Base-by-base conservation (phyloP, 2,888 invertebrate genomes). In the Oxyteleia sp. region DNA sequence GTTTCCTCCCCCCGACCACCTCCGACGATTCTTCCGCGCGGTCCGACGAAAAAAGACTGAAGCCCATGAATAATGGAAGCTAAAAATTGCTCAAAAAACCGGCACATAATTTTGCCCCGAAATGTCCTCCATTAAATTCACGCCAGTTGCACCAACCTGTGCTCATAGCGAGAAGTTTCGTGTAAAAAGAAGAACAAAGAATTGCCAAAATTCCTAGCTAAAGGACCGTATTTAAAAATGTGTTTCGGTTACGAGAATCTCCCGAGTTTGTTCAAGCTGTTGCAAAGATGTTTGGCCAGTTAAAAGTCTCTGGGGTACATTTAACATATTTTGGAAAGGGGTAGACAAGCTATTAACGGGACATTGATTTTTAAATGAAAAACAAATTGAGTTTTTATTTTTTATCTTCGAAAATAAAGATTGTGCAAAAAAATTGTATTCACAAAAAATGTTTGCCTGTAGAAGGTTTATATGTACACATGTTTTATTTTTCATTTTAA, bases 201-300 rank as follows among this genome's bases (percentile, higher is more conserved):
- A 35, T 38, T n/a, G n/a, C 29, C 10, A 35, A 26, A 26, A 26
- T 26, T 26, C 26, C 5, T 26, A 5, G 26, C 26, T 26, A 5
- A 4, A 2, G 2, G 26, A 26, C 26, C 5, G 5, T 4, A 4
- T 26, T 26, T 2, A 5, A 5, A 26, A 26, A 5, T 5, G 26
- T 5, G 4, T 26, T 4, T 18, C 66, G 16, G 45, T 26, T 16
- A 61, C 32, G 45, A 63, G 63, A 63, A 26, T n/a, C 0, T 10
- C 32, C 8, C 3, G 26, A 41, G 55, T 71, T 79, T 79, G 15
- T 63, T 69, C 89, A 91, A 91, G 84, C 87, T 86, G 91, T 91
- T 84, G 87, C 90, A 87, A 86, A 81, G 63, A 84, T 92, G 88
- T 93, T 93, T 92, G 90, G 88, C 87, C 91, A 89, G 84, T 88